Evolutionary conservation across 2,797 vertebrate genomes (phyloP).

Genomic region (Heliangelus exortis): DNA sequence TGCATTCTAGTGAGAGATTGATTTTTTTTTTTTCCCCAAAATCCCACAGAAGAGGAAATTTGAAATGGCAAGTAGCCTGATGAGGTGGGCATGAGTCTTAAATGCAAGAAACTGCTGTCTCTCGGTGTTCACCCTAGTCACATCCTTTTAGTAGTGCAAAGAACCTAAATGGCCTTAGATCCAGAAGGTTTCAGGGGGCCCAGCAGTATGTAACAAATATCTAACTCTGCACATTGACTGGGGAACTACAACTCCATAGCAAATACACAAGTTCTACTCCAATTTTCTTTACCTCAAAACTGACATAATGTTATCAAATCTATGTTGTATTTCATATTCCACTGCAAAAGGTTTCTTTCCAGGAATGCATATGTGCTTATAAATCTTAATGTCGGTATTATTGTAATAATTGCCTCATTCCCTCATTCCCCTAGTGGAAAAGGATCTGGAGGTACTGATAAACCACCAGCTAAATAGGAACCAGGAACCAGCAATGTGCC

Average conservation of each 20-base stretch:
- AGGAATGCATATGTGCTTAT: not conserved
- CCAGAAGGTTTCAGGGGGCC: not conserved
- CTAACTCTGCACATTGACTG: not conserved
- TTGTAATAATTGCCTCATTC: not conserved
- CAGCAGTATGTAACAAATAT: not conserved
- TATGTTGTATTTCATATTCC: not conserved
- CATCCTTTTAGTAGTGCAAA: not conserved
- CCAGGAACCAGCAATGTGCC: too few relatives aligned
- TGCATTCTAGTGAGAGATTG: not conserved
- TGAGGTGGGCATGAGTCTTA: not conserved
- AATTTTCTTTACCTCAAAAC: not conserved
- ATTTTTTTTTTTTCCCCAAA: not conserved
- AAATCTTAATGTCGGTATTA: not conserved
- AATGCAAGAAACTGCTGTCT: not conserved
- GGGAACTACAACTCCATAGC: not conserved
- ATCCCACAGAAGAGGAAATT: not conserved
- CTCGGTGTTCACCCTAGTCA: not conserved
- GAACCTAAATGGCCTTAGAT: not conserved
- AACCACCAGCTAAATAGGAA: too few relatives aligned
- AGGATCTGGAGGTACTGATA: not conserved
- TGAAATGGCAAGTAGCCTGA: not conserved
- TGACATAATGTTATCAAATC: not conserved
- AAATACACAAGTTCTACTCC: not conserved
- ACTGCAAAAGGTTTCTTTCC: not conserved
- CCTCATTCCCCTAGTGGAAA: not conserved